Evolutionary conservation across 2,113 vertebrate species (phyloP).

Genomic region (Vireo altiloquus): DNA sequence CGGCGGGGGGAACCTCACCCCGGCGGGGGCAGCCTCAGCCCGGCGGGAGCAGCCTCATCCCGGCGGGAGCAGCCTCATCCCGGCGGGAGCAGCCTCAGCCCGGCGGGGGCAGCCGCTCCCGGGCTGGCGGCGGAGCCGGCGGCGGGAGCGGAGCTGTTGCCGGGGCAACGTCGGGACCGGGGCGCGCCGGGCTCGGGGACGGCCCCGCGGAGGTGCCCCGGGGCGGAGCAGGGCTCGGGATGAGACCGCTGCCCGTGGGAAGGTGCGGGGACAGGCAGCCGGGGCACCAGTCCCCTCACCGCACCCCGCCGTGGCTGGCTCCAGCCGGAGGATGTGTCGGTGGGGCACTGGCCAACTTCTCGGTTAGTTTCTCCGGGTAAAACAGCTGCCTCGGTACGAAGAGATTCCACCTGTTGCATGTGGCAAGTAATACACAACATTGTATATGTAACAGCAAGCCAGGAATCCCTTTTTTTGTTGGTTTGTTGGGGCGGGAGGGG

Average conservation of each 20-base stretch:
- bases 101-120: no score
- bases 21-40: background rate
- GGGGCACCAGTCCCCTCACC: fast-evolving
- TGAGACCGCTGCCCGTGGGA: fast-evolving
- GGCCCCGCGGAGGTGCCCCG: background rate
- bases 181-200: background rate
- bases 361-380: background rate
- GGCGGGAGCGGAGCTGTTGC: constrained; percentile 65
- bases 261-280: background rate
- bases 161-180: constrained; percentile 69
- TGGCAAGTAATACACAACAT: background rate
- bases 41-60: background rate
- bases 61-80: no score
- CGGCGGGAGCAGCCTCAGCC: no score
- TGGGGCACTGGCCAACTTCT: background rate
- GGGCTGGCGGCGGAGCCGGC: background rate
- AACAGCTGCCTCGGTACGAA: background rate
- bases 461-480: background rate
- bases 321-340: fast-evolving
- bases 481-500: no score
- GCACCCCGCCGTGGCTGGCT: fast-evolving
- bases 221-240: background rate
- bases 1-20: no score
- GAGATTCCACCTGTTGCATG: background rate
- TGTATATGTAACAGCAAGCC: background rate